A percentile compares a stretch with the other conserved stretches of the same genome.
phyloP scores from a whole-genome alignment of 23 tunicate genomes.

The Clavelina lepadiformis region DNA sequence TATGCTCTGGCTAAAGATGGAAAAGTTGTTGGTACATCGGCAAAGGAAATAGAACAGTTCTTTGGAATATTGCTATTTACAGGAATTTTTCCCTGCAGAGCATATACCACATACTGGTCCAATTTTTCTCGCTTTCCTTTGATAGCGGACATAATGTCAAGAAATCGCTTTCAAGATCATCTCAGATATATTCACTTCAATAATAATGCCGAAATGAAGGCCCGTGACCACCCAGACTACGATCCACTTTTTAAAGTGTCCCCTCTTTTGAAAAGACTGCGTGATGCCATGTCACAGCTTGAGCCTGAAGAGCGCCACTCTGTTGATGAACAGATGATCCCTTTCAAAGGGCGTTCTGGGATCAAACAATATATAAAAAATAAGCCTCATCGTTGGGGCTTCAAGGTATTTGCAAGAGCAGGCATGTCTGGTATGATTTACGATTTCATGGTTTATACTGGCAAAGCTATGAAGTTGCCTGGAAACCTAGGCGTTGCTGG shows the following conservation, averaged over 20 bases:
- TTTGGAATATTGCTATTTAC: conserved; percentile 12
- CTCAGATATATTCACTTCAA: conserved; percentile 8
- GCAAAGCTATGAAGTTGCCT: conserved; percentile 24
- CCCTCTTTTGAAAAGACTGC: conserved; percentile 6
- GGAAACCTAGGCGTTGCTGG: conserved; percentile 14
- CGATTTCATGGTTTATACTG: conserved; percentile 7
- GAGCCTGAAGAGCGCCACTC: conserved; percentile 10
- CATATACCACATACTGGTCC: conserved; percentile 16
- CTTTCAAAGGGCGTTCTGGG: conserved; percentile 13
- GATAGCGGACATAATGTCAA: conserved; percentile 10
- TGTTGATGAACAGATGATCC: conserved; percentile 22
- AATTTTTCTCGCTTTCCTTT: conserved; percentile 2
- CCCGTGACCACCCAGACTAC: conserved; percentile 10
- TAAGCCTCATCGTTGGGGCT: conserved; percentile 20
- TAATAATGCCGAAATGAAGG: conserved; percentile 7
- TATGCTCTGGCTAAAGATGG: conserved; percentile 6
- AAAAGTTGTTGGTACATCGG: not conserved
- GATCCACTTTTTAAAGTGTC: conserved; percentile 26
- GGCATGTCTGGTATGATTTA: conserved; percentile 10
- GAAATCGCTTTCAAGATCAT: conserved; percentile 11
- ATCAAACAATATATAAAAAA: conserved; percentile 16
- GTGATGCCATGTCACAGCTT: conserved; percentile 11
- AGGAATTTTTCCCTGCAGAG: conserved; percentile 16
- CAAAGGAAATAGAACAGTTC: too few relatives aligned
- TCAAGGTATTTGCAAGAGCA: conserved; percentile 19